These are phyloP conservation scores for Cydia strobilella DNA, from an alignment of 1,140 invertebrate species.

Conservation along the genomic window DNA sequence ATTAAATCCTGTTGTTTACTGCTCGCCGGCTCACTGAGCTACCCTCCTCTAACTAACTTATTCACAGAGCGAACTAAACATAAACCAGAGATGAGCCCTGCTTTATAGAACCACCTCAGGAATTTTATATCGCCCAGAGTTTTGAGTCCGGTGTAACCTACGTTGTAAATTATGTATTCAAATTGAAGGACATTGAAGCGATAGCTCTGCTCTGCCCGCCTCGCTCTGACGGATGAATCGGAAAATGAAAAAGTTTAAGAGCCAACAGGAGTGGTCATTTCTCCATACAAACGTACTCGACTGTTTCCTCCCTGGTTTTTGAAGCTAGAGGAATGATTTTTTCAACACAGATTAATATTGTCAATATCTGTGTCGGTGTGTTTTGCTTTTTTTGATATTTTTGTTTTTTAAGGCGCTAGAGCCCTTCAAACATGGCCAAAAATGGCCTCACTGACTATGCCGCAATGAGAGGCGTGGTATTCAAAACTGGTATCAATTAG, in stretches of 20 bases:
- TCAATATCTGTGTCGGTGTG: too few species aligned
- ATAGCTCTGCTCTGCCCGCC: conserved; percentile 41
- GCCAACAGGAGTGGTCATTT: too few species aligned
- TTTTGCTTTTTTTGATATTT: too few species aligned
- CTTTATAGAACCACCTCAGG: conserved; percentile 47
- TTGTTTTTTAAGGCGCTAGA: too few species aligned
- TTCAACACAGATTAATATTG: too few species aligned
- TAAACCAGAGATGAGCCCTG: conserved; percentile 48
- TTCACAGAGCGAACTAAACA: conserved; percentile 58
- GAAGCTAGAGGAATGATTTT: too few species aligned
- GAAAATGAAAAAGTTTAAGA: conserved; percentile 31
- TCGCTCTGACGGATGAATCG: conserved; percentile 4
- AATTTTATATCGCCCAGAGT: conserved; percentile 49
- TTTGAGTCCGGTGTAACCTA: conserved; percentile 37
- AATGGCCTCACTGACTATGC: too few species aligned
- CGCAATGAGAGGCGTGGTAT: too few species aligned
- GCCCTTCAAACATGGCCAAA: too few species aligned
- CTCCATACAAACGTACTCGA: too few species aligned
- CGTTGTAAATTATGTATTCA: conserved; percentile 54
- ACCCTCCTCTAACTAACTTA: conserved; percentile 54
- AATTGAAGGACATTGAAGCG: conserved; percentile 43
- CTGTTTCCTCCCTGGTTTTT: too few species aligned
- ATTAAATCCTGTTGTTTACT: conserved; percentile 71
- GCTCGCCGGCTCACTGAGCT: conserved; percentile 45
- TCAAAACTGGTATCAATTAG: too few species aligned